Conservation (phyloP, 2,888 invertebrate genomes). For the Spatulosminthurus flaviceps region DNA sequence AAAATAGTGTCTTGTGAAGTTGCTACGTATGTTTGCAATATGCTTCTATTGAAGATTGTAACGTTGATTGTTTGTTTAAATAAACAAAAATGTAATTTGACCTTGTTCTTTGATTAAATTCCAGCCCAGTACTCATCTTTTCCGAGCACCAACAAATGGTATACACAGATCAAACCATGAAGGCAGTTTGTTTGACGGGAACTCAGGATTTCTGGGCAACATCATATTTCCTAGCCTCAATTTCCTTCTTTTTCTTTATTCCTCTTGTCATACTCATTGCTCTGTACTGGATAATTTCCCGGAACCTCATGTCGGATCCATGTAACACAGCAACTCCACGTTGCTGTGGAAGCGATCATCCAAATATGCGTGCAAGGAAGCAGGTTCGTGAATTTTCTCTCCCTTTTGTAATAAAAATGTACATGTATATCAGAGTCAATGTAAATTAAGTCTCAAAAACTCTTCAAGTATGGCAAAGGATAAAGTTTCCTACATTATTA, state of each 20-base stretch:
- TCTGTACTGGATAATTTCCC: conserved; percentile 85
- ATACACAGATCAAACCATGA: conserved; percentile 77
- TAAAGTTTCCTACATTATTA: too few relatives aligned
- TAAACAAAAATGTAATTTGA: not conserved
- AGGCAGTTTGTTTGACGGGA: conserved; percentile 79
- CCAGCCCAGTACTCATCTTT: conserved; percentile 85
- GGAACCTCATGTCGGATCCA: conserved; percentile 83
- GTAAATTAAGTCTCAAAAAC: too few relatives aligned
- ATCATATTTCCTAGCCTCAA: conserved; percentile 81
- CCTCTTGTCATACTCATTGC: conserved; percentile 83
- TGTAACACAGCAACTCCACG: conserved; percentile 70
- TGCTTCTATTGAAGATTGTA: too few relatives aligned
- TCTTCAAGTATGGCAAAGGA: too few relatives aligned
- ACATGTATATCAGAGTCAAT: too few relatives aligned
- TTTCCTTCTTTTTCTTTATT: conserved; percentile 83
- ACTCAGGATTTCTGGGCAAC: conserved; percentile 81
- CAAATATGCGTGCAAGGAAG: conserved; percentile 64
- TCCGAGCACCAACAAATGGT: conserved; percentile 76
- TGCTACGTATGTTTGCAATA: too few relatives aligned
- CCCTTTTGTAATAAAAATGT: not conserved
- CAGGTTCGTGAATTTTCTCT: conserved; percentile 57
- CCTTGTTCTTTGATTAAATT: conserved; percentile 63
- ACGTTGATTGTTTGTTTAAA: too few relatives aligned
- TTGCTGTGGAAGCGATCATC: conserved; percentile 60
- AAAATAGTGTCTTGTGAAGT: too few relatives aligned